A percentile compares a stretch with the other conserved stretches of the same genome.
Evolutionary conservation across 2,888 invertebrate genomes (phyloP).

Genomic region (Yponomeuta sedellus): DNA sequence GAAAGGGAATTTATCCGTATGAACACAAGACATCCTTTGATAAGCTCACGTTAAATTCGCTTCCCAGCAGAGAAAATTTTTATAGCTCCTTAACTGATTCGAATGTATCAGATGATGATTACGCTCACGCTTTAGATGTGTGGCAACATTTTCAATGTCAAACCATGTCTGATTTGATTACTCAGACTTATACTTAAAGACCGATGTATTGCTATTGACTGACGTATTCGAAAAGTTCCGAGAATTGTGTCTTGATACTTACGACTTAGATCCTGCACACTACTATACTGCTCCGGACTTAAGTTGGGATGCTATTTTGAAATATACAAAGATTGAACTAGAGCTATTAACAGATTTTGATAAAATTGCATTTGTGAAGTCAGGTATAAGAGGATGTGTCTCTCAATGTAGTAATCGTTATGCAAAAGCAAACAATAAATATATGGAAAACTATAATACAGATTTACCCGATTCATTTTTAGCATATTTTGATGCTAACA

Average conservation of each 20-base stretch:
- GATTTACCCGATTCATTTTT: conserved; percentile 27
- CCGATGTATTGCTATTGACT: conserved; percentile 24
- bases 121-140: conserved; percentile 27
- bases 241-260: conserved; percentile 28
- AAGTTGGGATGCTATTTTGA: conserved; percentile 30
- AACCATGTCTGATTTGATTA: conserved; percentile 35
- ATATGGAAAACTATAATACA: conserved; percentile 27
- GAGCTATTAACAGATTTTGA: conserved; percentile 26
- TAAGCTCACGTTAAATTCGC: conserved; percentile 20
- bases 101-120: conserved; percentile 24
- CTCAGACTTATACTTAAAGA: conserved; percentile 34
- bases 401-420: conserved; percentile 28
- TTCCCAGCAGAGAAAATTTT: conserved; percentile 24
- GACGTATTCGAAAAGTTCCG: conserved; percentile 41
- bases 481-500: conserved; percentile 23
- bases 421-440: conserved; percentile 36
- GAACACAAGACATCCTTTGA: conserved; percentile 25
- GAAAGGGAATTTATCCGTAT: conserved; percentile 29
- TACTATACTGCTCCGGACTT: conserved; percentile 23
- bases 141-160: too few species aligned
- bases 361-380: conserved; percentile 24
- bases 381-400: conserved; percentile 25
- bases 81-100: conserved; percentile 20
- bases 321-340: conserved; percentile 22
- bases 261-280: conserved; percentile 22